These are phyloP conservation scores for Drosophila subquinaria DNA, from an alignment of 2,888 invertebrate species.

Conservation along the genomic window DNA sequence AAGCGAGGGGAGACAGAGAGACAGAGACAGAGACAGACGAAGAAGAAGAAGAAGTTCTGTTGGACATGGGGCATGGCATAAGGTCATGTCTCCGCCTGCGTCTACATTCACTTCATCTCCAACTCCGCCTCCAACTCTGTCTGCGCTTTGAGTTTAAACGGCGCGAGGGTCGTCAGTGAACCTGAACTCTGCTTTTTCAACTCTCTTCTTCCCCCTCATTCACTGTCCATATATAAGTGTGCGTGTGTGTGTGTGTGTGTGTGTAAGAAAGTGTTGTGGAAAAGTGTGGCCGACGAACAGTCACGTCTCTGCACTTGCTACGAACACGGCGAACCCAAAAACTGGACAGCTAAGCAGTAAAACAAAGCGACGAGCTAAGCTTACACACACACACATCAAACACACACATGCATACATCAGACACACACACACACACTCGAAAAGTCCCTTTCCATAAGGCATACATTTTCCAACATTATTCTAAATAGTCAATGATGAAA, in stretches of 20 bases:
- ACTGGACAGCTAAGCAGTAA: conserved; percentile 72
- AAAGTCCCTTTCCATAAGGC: not conserved
- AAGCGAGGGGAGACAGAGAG: conserved; percentile 21
- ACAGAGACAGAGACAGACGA: not conserved
- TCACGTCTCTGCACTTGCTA: conserved; percentile 58
- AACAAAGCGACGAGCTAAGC: conserved; percentile 72
- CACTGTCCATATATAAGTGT: no score
- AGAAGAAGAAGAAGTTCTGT: conserved; percentile 10
- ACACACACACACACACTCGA: not conserved
- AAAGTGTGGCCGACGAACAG: conserved; percentile 54
- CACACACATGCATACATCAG: conserved; percentile 5
- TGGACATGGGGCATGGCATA: conserved; percentile 33
- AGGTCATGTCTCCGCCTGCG: conserved; percentile 43
- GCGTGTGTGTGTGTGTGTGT: conserved; percentile 5
- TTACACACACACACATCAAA: conserved; percentile 36
- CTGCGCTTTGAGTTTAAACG: conserved; percentile 27
- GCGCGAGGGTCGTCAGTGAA: conserved; percentile 61
- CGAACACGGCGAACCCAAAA: conserved; percentile 43
- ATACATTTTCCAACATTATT: not conserved
- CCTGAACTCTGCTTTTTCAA: conserved; percentile 52
- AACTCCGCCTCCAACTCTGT: not conserved
- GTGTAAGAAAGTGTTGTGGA: conserved; percentile 58
- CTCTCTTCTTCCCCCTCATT: conserved; percentile 8
- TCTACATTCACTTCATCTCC: conserved; percentile 10
- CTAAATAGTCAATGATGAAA: no score